phyloP scores from a whole-genome alignment of 2,888 invertebrate genomes.

The Anorthoa munda region DNA sequence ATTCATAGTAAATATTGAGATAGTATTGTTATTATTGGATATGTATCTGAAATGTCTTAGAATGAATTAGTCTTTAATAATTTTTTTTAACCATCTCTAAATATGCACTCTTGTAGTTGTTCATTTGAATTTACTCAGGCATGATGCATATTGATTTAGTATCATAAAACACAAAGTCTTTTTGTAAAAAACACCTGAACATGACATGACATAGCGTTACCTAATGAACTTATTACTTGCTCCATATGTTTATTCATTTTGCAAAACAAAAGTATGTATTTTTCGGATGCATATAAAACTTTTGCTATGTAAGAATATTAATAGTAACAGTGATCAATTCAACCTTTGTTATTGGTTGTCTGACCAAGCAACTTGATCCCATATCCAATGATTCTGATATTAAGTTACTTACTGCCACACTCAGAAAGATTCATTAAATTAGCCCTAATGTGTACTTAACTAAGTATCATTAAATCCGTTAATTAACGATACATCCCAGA shows the following conservation, averaged over 20 bases:
- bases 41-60: slow-evolving; percentile 10
- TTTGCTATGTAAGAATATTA: neutral
- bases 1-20: slow-evolving; percentile 28
- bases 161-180: neutral
- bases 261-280: neutral
- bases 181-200: too few relatives aligned
- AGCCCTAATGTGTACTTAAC: too few relatives aligned
- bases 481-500: too few relatives aligned
- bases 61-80: too few relatives aligned
- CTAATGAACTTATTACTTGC: neutral
- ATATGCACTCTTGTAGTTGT: neutral
- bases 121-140: neutral
- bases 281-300: too few relatives aligned
- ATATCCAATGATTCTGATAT: slow-evolving; percentile 22
- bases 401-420: too few relatives aligned
- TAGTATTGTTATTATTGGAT: slow-evolving; percentile 45
- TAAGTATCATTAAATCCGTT: too few relatives aligned
- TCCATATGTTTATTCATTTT: neutral
- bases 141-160: neutral
- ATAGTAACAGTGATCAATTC: neutral
- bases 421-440: too few relatives aligned
- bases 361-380: slow-evolving; percentile 35
- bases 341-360: slow-evolving; percentile 4
- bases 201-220: too few relatives aligned
- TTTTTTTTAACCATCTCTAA: slow-evolving; percentile 3